Conservation (phyloP, 2,888 invertebrate species). For the Harpalus rubripes region DNA sequence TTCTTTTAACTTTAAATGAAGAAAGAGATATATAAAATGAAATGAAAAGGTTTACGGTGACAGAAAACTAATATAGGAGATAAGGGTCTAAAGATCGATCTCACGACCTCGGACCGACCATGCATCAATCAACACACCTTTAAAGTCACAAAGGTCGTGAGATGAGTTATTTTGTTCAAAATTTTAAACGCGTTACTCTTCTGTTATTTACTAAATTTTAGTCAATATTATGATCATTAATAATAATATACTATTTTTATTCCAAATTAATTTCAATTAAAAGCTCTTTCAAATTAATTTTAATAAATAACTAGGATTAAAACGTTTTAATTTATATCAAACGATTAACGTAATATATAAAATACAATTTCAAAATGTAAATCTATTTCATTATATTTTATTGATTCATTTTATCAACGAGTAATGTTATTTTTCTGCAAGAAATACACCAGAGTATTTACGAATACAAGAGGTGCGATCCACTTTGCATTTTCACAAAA, state of each 20-base stretch:
- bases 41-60: neutral
- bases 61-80: neutral
- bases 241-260: too few relatives aligned
- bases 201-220: too few relatives aligned
- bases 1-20: neutral
- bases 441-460: neutral
- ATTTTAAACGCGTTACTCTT: too few relatives aligned
- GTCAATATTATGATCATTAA: too few relatives aligned
- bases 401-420: neutral
- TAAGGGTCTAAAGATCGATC: neutral
- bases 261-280: neutral
- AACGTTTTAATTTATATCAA: neutral
- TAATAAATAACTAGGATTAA: neutral
- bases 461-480: neutral
- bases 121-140: neutral
- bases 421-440: neutral
- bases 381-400: neutral
- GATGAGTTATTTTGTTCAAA: neutral
- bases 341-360: neutral
- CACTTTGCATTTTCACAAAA: neutral
- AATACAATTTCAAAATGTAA: neutral
- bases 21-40: neutral
- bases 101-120: neutral
- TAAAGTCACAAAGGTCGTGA: neutral
- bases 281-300: neutral